A percentile compares a stretch with the other conserved stretches of the same genome.
Evolutionary conservation across 2,113 vertebrate species (phyloP).

Genomic region (Grammomys surdaster): DNA sequence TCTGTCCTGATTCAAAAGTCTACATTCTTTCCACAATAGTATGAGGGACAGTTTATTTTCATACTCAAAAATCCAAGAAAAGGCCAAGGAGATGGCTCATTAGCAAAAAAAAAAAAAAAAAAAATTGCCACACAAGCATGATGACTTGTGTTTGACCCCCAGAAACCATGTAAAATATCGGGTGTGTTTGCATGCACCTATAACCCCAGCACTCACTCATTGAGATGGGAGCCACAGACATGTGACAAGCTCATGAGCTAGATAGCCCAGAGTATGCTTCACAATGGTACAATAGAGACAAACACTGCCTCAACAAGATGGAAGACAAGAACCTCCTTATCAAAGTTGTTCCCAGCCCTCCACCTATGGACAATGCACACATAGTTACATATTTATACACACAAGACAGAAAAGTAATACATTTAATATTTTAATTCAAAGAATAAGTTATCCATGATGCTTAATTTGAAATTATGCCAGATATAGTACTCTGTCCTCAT

Average conservation of each 20-base stretch:
- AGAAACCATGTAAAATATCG: not conserved
- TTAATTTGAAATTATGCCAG: constrained; percentile 52
- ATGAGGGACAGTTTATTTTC: constrained; percentile 33
- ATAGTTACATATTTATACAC: not conserved
- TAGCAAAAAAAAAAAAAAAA: not conserved
- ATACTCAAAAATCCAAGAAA: not conserved
- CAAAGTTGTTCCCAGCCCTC: not conserved
- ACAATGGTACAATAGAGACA: not conserved
- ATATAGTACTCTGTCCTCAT: constrained; percentile 18
- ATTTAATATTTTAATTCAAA: not conserved
- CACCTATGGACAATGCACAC: not conserved
- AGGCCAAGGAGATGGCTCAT: not conserved
- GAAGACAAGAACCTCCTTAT: not conserved
- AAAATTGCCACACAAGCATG: not conserved
- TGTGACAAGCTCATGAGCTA: not conserved
- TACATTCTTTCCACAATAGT: constrained; percentile 32
- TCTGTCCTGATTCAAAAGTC: constrained; percentile 4
- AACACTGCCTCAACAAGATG: not conserved
- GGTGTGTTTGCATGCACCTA: not conserved
- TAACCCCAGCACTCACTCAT: not conserved
- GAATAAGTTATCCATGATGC: constrained; percentile 48
- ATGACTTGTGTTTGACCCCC: too few species aligned
- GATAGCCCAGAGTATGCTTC: not conserved
- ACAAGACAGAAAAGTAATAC: not conserved
- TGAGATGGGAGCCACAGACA: not conserved